A percentile compares a stretch with the other conserved stretches of the same genome.
Evolutionary conservation across 2,888 invertebrate genomes (phyloP).

Genomic region (Ischnura elegans): DNA sequence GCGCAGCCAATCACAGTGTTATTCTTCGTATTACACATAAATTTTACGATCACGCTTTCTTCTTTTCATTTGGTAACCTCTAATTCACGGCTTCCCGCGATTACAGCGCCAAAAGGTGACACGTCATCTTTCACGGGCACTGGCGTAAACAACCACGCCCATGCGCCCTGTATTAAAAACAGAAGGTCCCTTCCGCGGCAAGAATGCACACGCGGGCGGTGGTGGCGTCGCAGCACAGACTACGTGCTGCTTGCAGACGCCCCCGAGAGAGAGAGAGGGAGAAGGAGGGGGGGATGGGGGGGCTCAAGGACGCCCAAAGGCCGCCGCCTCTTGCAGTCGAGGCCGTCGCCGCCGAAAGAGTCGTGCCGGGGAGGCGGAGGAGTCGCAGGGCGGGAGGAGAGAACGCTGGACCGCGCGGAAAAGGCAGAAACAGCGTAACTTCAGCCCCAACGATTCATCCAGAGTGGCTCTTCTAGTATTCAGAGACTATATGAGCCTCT

Average conservation of each 20-base stretch:
- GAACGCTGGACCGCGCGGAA: background rate
- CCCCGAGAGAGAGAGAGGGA: background rate
- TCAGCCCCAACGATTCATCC: too few relatives aligned
- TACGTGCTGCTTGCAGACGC: background rate
- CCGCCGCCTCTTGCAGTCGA: background rate
- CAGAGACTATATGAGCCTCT: too few relatives aligned
- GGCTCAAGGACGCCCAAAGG: constrained; percentile 43
- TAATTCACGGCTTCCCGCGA: too few relatives aligned
- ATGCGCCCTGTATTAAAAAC: background rate
- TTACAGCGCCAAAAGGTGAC: background rate
- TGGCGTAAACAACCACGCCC: background rate
- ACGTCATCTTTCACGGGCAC: background rate
- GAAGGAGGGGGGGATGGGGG: too few relatives aligned
- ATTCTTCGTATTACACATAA: too few relatives aligned
- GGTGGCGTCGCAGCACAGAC: constrained; percentile 11
- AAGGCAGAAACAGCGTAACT: background rate
- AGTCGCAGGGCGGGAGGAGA: background rate
- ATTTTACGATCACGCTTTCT: too few relatives aligned
- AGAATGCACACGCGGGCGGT: background rate
- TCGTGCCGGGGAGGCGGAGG: background rate
- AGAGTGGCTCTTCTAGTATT: too few relatives aligned
- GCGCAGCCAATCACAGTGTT: too few relatives aligned
- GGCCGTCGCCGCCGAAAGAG: background rate
- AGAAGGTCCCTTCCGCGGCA: background rate
- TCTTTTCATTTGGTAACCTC: background rate